phyloP scores from a whole-genome alignment of 2,888 invertebrate genomes.

The Nasonovia ribisnigri region DNA sequence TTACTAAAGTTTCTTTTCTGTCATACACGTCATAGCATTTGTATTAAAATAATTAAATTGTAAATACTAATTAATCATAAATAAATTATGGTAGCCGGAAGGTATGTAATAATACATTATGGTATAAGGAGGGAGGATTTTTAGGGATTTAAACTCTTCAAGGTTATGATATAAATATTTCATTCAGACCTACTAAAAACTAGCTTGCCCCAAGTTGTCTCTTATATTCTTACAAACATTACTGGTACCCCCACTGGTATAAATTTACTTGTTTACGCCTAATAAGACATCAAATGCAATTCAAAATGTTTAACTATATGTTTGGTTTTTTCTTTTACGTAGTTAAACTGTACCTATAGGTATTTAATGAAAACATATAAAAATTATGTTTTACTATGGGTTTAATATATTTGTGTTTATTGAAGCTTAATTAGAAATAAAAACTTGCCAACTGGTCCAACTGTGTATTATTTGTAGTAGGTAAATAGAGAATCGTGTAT shows the following conservation, averaged over 20 bases:
- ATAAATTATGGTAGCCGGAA: not conserved
- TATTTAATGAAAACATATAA: not conserved
- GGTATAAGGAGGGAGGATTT: not conserved
- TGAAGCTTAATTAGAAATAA: not conserved
- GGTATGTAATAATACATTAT: not conserved
- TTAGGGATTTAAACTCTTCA: not conserved
- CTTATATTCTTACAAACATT: not conserved
- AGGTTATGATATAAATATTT: not conserved
- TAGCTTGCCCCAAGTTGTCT: not conserved
- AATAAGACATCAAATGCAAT: not conserved
- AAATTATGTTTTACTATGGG: not conserved
- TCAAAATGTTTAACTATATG: not conserved
- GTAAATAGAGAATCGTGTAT: not conserved
- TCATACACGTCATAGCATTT: not conserved
- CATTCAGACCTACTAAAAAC: not conserved
- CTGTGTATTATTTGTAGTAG: not conserved
- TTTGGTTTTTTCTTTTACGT: not conserved
- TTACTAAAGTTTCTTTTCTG: not conserved
- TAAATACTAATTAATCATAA: not conserved
- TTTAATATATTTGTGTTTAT: not conserved
- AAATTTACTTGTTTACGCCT: not conserved
- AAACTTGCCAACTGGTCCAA: not conserved
- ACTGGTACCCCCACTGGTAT: not conserved
- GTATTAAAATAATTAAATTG: not conserved
- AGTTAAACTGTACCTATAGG: not conserved